phyloP scores from a whole-genome alignment of 1,140 invertebrate genomes.

The Cephus cinctus region DNA sequence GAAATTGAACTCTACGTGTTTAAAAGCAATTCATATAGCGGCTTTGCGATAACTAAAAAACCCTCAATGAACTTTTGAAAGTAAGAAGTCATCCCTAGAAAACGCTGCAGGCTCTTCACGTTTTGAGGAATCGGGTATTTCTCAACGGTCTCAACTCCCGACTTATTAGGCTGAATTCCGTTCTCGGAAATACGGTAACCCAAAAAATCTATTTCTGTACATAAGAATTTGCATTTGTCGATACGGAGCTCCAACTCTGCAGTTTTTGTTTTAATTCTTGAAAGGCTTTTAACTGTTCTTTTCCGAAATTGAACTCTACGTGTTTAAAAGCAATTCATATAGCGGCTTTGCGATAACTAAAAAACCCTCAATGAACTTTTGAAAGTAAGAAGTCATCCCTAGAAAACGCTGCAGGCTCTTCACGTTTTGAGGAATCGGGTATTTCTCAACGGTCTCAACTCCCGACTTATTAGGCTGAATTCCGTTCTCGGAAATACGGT shows the following conservation, averaged over 20 bases:
- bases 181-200: neutral
- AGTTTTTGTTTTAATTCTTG: neutral
- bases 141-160: neutral
- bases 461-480: conserved; percentile 9
- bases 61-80: neutral
- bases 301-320: conserved; percentile 5
- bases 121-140: neutral
- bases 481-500: conserved; percentile 2
- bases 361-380: conserved; percentile 15
- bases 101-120: neutral
- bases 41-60: neutral
- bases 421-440: neutral
- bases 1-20: conserved; percentile 20
- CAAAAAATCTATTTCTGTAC: conserved; percentile 9
- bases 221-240: conserved; percentile 12
- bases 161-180: conserved; percentile 3
- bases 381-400: conserved; percentile 15
- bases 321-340: conserved; percentile 4
- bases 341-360: conserved; percentile 8
- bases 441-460: conserved; percentile 3
- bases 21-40: neutral
- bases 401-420: conserved; percentile 13
- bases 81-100: conserved; percentile 1
- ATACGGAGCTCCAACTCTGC: conserved; percentile 17
- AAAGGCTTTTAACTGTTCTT: neutral